Percentiles rank a stretch among this genome's conserved stretches.
phyloP scores from a whole-genome alignment of 2,113 vertebrate genomes.

The Riparia riparia region DNA sequence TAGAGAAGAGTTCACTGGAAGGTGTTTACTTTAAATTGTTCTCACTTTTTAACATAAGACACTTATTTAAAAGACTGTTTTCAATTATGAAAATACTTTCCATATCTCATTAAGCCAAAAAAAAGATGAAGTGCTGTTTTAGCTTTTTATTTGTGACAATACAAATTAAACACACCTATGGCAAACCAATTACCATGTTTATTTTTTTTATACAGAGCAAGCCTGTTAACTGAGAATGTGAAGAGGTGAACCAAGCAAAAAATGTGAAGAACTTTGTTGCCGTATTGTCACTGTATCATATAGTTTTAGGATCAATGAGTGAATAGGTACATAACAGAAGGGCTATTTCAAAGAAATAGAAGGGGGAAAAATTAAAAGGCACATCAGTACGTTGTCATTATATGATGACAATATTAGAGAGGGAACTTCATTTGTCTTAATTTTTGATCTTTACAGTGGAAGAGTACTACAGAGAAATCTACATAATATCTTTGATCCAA shows the following conservation, averaged over 20 bases:
- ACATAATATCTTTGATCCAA: neutral
- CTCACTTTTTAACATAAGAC: neutral
- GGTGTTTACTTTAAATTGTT: slow-evolving; percentile 5
- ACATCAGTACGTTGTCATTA: neutral
- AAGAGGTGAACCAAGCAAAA: slow-evolving; percentile 9
- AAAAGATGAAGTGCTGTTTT: slow-evolving; percentile 26
- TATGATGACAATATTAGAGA: neutral
- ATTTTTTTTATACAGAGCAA: neutral
- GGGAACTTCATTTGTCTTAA: neutral
- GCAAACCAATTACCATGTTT: slow-evolving; percentile 17
- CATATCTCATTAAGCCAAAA: slow-evolving; percentile 38
- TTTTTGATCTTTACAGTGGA: neutral
- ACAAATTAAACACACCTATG: slow-evolving; percentile 40
- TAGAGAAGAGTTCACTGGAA: slow-evolving; percentile 21
- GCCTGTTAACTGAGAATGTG: neutral
- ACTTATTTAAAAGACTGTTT: slow-evolving; percentile 22
- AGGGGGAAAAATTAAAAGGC: neutral
- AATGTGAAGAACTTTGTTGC: neutral
- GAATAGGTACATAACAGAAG: neutral
- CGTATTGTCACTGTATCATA: neutral
- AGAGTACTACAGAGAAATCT: neutral
- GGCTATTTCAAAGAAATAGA: neutral
- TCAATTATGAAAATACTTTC: slow-evolving; percentile 50
- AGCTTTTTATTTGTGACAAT: slow-evolving; percentile 44
- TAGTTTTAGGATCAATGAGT: neutral